Evolutionary conservation across 92 coral and sea anemone genomes (phyloP).

Genomic region (Epizoanthus illoricatus): DNA sequence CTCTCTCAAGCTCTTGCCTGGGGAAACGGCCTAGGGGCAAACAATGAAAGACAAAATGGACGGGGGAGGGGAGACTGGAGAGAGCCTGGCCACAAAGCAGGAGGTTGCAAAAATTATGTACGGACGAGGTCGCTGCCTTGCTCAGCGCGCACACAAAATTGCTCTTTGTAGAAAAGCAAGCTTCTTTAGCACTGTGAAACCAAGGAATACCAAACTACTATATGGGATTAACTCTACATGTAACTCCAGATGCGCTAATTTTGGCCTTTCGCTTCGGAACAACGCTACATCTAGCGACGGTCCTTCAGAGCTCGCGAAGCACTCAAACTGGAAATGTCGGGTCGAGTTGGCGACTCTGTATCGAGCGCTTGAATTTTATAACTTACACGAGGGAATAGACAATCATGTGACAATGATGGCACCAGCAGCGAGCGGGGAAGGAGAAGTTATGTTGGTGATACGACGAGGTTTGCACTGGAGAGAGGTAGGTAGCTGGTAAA

Average conservation of each 20-base stretch:
- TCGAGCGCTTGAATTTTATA: constrained; percentile 28
- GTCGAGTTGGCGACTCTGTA: constrained; percentile 40
- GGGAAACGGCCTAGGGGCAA: too few species aligned
- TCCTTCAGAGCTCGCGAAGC: not conserved
- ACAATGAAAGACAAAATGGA: too few species aligned
- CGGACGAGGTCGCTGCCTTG: too few species aligned
- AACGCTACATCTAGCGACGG: not conserved
- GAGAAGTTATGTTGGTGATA: constrained; percentile 43
- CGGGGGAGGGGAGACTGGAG: too few species aligned
- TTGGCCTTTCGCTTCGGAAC: not conserved
- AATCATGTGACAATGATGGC: constrained; percentile 51
- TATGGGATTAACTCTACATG: not conserved
- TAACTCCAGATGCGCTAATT: not conserved
- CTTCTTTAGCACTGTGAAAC: not conserved
- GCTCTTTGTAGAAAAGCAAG: not conserved
- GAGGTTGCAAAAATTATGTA: too few species aligned
- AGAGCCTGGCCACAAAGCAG: too few species aligned
- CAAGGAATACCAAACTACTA: not conserved
- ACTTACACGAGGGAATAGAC: constrained; percentile 39
- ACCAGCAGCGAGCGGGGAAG: constrained; percentile 45
- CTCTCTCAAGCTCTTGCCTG: too few species aligned
- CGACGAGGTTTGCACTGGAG: constrained; percentile 46
- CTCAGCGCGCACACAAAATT: too few species aligned
- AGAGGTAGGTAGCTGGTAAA: constrained; percentile 22
- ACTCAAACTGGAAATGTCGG: constrained; percentile 30